Percentiles rank a stretch among this genome's conserved stretches.
These are phyloP conservation scores for Medauroidea extradentata DNA, from an alignment of 1,140 invertebrate genomes.

Conservation along the genomic window DNA sequence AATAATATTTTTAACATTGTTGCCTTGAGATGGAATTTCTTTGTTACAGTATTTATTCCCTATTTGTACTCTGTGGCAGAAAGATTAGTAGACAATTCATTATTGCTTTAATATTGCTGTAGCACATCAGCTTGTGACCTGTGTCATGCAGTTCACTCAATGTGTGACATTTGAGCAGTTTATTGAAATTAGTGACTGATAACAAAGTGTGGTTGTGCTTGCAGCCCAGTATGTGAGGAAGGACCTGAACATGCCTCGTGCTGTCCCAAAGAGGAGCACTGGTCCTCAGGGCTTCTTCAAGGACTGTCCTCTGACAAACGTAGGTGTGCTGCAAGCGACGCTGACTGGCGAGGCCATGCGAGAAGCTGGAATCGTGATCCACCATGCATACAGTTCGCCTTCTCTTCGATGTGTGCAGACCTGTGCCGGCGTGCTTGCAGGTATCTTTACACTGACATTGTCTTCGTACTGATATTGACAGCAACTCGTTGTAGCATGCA, in stretches of 20 bases:
- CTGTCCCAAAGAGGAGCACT: conserved; percentile 56
- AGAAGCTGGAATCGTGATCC: conserved; percentile 58
- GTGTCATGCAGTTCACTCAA: too few relatives aligned
- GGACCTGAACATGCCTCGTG: conserved; percentile 86
- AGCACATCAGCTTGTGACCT: too few relatives aligned
- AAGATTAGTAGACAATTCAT: too few relatives aligned
- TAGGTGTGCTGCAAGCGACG: conserved; percentile 67
- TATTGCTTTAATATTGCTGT: too few relatives aligned
- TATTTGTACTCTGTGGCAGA: too few relatives aligned
- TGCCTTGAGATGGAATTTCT: too few relatives aligned
- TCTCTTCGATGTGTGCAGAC: conserved; percentile 90
- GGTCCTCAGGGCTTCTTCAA: conserved; percentile 64
- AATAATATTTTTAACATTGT: too few relatives aligned
- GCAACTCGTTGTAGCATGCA: too few relatives aligned
- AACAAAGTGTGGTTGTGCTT: conserved; percentile 18
- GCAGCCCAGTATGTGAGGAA: conserved; percentile 62
- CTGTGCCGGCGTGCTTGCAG: conserved; percentile 62
- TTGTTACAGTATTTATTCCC: too few relatives aligned
- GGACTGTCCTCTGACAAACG: conserved; percentile 83
- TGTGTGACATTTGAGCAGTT: too few relatives aligned
- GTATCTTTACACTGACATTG: conserved; percentile 34
- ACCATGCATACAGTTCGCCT: conserved; percentile 78
- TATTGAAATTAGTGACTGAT: too few relatives aligned
- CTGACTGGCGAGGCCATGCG: conserved; percentile 75
- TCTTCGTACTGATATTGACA: too few relatives aligned